Conservation (phyloP, 2,113 vertebrate species). For the Telmatochromis sp. region DNA sequence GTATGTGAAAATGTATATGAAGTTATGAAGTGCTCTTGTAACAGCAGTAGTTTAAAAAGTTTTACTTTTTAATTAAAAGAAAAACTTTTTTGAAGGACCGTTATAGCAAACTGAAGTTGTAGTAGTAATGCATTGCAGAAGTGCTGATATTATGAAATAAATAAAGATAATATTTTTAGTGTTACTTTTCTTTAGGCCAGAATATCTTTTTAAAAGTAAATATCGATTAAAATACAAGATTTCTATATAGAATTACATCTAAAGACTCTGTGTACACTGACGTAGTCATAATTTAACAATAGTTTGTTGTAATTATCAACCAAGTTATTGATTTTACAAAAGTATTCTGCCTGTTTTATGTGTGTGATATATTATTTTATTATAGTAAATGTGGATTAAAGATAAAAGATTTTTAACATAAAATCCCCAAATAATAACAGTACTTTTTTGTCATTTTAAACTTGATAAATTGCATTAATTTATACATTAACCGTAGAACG, state of each 20-base stretch:
- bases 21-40: background rate
- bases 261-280: background rate
- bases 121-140: background rate
- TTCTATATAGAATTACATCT: background rate
- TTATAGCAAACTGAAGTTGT: background rate
- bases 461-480: background rate
- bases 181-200: background rate
- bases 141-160: background rate
- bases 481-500: rapidly evolving
- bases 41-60: background rate
- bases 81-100: background rate
- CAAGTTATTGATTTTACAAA: background rate
- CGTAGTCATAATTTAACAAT: background rate
- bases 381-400: background rate
- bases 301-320: rapidly evolving
- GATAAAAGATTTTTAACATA: background rate
- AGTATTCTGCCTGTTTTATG: background rate
- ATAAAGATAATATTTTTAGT: background rate
- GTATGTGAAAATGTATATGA: background rate
- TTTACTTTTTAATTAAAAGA: rapidly evolving
- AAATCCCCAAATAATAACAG: background rate
- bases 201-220: background rate
- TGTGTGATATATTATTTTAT: background rate
- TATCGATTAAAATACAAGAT: background rate
- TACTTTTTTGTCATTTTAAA: background rate